Percentiles rank a stretch among this genome's conserved stretches.
phyloP scores from a whole-genome alignment of 2,797 vertebrate genomes.

The Cyclopterus lumpus region DNA sequence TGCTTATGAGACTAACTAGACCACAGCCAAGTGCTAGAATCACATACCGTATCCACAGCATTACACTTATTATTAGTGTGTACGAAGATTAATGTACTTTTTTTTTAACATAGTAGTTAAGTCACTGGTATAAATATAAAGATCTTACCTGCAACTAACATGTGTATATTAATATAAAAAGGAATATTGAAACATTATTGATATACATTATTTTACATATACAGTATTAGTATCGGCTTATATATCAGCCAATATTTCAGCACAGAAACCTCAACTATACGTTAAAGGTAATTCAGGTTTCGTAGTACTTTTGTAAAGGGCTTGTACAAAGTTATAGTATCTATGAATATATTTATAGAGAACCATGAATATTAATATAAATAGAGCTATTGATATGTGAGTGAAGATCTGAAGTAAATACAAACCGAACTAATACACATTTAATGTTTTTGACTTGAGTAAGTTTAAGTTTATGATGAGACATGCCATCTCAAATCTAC shows the following conservation, averaged over 20 bases:
- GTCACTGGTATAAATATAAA: not conserved
- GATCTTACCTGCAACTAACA: not conserved
- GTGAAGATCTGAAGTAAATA: not conserved
- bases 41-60: not conserved
- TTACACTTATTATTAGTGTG: not conserved
- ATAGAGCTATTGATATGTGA: not conserved
- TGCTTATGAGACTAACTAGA: conserved; percentile 7
- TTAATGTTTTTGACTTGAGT: not conserved
- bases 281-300: not conserved
- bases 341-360: not conserved
- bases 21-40: not conserved
- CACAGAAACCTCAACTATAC: not conserved
- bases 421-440: not conserved
- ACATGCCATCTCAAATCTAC: not conserved
- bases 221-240: not conserved
- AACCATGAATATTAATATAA: not conserved
- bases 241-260: not conserved
- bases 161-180: not conserved
- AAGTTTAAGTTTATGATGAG: not conserved
- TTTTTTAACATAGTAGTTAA: conserved; percentile 8
- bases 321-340: not conserved
- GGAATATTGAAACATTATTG: not conserved
- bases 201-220: not conserved
- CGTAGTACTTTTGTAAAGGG: not conserved
- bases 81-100: not conserved